Evolutionary conservation across 2,888 invertebrate genomes (phyloP).

Genomic region (Heliconius hortense): DNA sequence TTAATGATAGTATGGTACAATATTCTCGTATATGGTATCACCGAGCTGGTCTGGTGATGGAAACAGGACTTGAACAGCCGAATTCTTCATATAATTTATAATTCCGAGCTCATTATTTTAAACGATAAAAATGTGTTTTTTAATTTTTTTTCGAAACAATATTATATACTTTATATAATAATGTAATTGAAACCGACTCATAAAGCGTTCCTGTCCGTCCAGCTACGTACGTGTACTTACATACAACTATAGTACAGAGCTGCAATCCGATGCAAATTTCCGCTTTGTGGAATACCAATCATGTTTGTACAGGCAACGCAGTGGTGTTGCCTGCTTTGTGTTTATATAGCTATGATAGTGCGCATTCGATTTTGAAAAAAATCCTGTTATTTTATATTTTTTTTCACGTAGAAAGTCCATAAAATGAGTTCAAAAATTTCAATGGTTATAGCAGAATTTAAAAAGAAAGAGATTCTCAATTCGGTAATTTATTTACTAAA

Average conservation of each 20-base stretch:
- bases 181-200: conserved; percentile 1
- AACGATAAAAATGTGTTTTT: no score
- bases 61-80: neutral
- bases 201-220: conserved; percentile 18
- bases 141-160: no score
- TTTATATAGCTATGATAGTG: conserved; percentile 10
- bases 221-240: neutral
- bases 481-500: no score
- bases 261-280: conserved; percentile 37
- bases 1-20: no score
- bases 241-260: neutral
- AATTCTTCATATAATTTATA: neutral
- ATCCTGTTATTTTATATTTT: neutral
- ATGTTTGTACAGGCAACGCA: conserved; percentile 38
- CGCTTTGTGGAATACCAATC: conserved; percentile 39
- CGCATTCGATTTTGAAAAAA: neutral
- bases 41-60: neutral
- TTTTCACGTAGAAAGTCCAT: neutral
- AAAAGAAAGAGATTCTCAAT: neutral
- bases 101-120: no score
- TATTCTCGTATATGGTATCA: no score
- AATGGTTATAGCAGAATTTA: neutral
- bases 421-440: neutral
- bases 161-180: no score
- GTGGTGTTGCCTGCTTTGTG: conserved; percentile 24